Conservation (phyloP, 2,888 invertebrate species). For the Dione juno region DNA sequence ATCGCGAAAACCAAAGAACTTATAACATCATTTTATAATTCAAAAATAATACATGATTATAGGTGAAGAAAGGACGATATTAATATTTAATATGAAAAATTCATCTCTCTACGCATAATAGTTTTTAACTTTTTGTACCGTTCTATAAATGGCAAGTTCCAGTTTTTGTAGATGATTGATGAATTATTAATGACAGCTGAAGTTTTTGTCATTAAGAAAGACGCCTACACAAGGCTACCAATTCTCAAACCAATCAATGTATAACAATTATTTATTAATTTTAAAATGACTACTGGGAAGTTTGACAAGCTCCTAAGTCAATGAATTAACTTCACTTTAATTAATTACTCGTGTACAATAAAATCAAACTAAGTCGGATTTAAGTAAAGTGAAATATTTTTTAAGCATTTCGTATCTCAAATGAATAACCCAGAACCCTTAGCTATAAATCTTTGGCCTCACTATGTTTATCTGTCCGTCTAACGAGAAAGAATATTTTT, state of each 20-base stretch:
- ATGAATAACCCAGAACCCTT: too few relatives aligned
- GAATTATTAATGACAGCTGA: slow-evolving; percentile 34
- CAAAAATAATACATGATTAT: too few relatives aligned
- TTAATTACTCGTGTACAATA: not conserved
- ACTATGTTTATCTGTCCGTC: too few relatives aligned
- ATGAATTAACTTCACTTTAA: too few relatives aligned
- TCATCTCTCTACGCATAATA: slow-evolving; percentile 1
- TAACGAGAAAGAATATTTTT: too few relatives aligned
- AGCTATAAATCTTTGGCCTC: too few relatives aligned
- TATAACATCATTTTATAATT: too few relatives aligned
- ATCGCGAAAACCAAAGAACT: too few relatives aligned
- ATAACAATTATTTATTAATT: slow-evolving; percentile 16
- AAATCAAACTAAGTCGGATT: too few relatives aligned
- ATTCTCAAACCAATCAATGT: slow-evolving; percentile 27
- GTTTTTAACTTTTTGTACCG: slow-evolving; percentile 4
- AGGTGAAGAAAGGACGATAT: not conserved
- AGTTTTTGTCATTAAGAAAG: slow-evolving; percentile 36
- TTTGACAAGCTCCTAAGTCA: slow-evolving; percentile 6
- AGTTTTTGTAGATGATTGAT: slow-evolving; percentile 39
- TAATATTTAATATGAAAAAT: not conserved
- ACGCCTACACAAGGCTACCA: slow-evolving; percentile 30
- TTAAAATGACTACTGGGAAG: not conserved
- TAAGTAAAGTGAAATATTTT: too few relatives aligned
- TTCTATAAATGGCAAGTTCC: slow-evolving; percentile 23
- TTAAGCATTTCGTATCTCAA: too few relatives aligned